Evolutionary conservation across 2,113 vertebrate species (phyloP).

Genomic region (Siphamia tubifer): DNA sequence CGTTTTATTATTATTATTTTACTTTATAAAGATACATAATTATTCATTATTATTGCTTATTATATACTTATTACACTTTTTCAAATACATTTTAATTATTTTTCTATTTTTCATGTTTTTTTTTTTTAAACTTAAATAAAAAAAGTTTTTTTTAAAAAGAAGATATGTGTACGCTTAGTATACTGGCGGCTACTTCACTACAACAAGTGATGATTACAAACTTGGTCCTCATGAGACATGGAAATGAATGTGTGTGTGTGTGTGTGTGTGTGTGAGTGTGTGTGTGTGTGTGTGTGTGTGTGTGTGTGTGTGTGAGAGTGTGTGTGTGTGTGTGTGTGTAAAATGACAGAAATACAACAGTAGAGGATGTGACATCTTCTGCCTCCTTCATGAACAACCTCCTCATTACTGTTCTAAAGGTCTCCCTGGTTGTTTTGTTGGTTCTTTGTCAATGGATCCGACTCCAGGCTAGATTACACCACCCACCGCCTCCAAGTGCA

Average conservation of each 20-base stretch:
- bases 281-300: neutral
- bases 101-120: no score
- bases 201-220: no score
- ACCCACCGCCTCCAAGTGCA: constrained; percentile 19
- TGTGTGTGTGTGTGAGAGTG: neutral
- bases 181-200: no score
- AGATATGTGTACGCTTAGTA: no score
- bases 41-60: no score
- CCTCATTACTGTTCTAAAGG: constrained; percentile 46
- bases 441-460: constrained; percentile 30
- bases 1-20: no score
- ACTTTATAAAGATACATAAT: no score
- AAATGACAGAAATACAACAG: neutral
- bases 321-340: neutral
- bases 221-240: no score
- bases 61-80: no score
- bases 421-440: constrained; percentile 34
- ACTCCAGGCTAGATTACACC: constrained; percentile 35
- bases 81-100: no score
- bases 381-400: constrained; percentile 11
- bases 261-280: neutral
- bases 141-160: no score
- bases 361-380: neutral
- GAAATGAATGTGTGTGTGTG: neutral
- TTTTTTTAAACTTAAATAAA: no score